phyloP scores from a whole-genome alignment of 64 coral and sea anemone genomes.

The Acropora yongei region DNA sequence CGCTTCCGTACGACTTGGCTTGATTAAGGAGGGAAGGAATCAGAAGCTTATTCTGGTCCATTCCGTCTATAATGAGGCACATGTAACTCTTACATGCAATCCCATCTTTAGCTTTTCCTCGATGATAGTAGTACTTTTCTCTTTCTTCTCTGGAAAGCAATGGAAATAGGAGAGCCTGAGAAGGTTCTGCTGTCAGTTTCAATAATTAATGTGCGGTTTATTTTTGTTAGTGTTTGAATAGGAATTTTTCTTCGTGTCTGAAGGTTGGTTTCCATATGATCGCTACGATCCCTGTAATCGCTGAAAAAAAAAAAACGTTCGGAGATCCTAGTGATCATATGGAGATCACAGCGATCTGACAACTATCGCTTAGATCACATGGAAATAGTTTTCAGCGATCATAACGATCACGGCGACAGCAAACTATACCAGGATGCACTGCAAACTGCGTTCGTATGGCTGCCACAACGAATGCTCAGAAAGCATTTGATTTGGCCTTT shows the following conservation, averaged over 20 bases:
- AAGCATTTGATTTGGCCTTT: background rate
- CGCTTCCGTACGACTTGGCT: constrained; percentile 8
- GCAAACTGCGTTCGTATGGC: background rate
- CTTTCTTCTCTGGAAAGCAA: background rate
- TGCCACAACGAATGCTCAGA: background rate
- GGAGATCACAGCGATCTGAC: background rate
- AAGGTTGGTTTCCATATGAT: background rate
- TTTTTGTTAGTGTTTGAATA: too few relatives aligned
- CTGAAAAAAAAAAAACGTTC: background rate
- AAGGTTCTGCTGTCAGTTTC: too few relatives aligned
- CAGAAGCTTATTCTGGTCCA: constrained; percentile 45
- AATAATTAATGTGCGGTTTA: too few relatives aligned
- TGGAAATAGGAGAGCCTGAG: too few relatives aligned
- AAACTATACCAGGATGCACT: background rate
- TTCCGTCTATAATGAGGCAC: constrained; percentile 35
- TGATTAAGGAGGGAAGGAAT: background rate
- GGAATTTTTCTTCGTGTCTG: background rate
- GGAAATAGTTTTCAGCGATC: background rate
- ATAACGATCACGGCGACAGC: background rate
- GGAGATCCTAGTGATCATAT: background rate
- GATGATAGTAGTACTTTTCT: constrained; percentile 18
- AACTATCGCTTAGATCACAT: too few relatives aligned
- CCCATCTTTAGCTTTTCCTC: constrained; percentile 5
- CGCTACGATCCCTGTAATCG: background rate
- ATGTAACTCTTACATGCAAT: background rate